Evolutionary conservation across 2,888 invertebrate species (phyloP), one percentile per base, ranked within the genome.

Genomic region (Drosophila anceps): DNA sequence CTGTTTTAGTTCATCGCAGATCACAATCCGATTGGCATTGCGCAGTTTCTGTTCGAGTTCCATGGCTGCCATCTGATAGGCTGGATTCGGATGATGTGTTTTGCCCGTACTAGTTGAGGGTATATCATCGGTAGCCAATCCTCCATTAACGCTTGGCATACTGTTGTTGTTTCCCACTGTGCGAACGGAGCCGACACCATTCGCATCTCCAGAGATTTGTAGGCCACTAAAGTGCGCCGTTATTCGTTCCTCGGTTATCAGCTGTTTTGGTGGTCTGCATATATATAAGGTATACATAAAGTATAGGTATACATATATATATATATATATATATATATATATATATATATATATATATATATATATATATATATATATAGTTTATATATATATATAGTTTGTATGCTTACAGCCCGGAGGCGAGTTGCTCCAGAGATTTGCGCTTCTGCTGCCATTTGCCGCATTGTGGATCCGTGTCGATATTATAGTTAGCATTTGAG

Each of bases 201-300:
- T 93, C 0, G 76, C 65, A 5, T 88, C 89, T 20, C 94, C 93
- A 0, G 95, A 95, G 79, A 97, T 96, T 90, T 96, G 96, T 37
- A 97, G 93, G 41, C 95, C 95, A 78, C 95, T 95, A 75, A 97
- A 94, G 88, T 97, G 96, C 29, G 96, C 96, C 0, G 96, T 96
- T 95, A 97, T 97, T 92, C 96, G 96, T 88, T 97, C 97, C 91
- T 97, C 97, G 0, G 96, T 96, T 75, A 97, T 96, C 44, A 96
- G 94, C 91, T 96, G 96, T 90, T 97, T 97, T 9, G 94, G 91
- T 51, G 95, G 95, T 20, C 95, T 95, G 13, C n/a, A n/a, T n/a
- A n/a, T n/a, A n/a, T 12, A 13, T 10, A 10, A 31, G 7, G 1
- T 7, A 1, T 50, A n/a, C 6, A 10, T 27, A 18, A 12, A 18